These are phyloP conservation scores for Phrynocephalus versicolor DNA, from an alignment of 2,113 vertebrate genomes.

Conservation along the genomic window DNA sequence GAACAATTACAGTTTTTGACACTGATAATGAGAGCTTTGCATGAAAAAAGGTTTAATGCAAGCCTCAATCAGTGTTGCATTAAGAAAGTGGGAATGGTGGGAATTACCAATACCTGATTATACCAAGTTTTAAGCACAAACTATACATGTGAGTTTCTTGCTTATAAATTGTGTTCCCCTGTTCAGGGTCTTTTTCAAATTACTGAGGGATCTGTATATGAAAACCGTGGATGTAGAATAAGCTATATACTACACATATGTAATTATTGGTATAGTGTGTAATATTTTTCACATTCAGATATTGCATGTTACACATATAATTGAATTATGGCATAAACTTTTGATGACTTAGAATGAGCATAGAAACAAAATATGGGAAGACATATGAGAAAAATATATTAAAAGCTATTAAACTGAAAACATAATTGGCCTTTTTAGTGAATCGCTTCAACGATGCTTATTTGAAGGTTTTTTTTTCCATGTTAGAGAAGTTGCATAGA, in stretches of 20 bases:
- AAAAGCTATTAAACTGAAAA: background rate
- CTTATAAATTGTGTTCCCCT: background rate
- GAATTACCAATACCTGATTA: background rate
- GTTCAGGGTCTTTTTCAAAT: background rate
- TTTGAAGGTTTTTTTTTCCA: background rate
- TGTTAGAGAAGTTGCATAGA: background rate
- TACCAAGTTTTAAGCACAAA: background rate
- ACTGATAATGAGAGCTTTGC: background rate
- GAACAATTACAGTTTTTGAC: background rate
- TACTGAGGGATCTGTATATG: background rate
- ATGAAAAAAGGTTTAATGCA: background rate
- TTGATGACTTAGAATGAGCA: background rate
- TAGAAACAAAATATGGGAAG: background rate
- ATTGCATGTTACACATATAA: too few relatives aligned
- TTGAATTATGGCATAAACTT: background rate
- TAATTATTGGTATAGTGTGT: too few relatives aligned
- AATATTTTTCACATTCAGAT: too few relatives aligned
- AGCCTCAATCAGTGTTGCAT: background rate
- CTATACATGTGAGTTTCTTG: background rate
- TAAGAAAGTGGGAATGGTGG: background rate
- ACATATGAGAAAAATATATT: background rate
- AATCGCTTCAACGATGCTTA: background rate
- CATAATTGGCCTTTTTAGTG: background rate
- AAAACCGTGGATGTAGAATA: background rate
- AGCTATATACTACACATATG: background rate